A percentile compares a stretch with the other conserved stretches of the same genome.
phyloP scores from a whole-genome alignment of 2,888 invertebrate genomes.

The Gryllus longicercus region DNA sequence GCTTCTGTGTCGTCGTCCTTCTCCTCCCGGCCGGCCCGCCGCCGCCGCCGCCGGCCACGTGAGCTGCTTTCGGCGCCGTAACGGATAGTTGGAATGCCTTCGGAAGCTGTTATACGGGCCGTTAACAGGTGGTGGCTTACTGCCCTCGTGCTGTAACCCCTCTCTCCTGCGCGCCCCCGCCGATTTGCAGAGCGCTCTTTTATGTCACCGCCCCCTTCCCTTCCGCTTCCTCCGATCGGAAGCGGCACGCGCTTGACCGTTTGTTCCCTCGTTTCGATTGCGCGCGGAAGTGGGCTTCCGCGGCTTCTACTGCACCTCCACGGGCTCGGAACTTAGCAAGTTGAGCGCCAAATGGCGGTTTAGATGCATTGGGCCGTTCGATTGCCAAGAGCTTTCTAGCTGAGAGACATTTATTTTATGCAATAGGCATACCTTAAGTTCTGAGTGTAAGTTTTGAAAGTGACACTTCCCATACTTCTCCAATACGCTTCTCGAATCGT shows the following conservation, averaged over 20 bases:
- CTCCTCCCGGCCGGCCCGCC: background rate
- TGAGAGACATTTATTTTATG: too few species aligned
- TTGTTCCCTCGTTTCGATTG: background rate
- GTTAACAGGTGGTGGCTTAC: conserved; percentile 17
- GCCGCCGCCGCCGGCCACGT: background rate
- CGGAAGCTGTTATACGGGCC: conserved; percentile 6
- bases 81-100: conserved; percentile 9
- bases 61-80: background rate
- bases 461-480: too few species aligned
- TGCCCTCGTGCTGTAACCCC: background rate
- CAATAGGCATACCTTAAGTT: too few species aligned
- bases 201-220: background rate
- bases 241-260: background rate
- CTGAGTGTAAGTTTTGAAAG: too few species aligned
- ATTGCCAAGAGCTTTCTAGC: too few species aligned
- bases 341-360: too few species aligned
- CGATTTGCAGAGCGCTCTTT: background rate
- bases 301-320: too few species aligned
- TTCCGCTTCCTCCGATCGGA: background rate
- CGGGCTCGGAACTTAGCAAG: too few species aligned
- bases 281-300: too few species aligned
- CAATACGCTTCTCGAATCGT: too few species aligned
- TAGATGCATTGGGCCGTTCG: too few species aligned
- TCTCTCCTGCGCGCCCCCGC: background rate
- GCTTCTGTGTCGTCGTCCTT: too few species aligned